Percentiles rank a stretch among this genome's conserved stretches.
Conservation (phyloP, 53 echinoderm and acorn worm species). For the Echinometra lucunter region DNA sequence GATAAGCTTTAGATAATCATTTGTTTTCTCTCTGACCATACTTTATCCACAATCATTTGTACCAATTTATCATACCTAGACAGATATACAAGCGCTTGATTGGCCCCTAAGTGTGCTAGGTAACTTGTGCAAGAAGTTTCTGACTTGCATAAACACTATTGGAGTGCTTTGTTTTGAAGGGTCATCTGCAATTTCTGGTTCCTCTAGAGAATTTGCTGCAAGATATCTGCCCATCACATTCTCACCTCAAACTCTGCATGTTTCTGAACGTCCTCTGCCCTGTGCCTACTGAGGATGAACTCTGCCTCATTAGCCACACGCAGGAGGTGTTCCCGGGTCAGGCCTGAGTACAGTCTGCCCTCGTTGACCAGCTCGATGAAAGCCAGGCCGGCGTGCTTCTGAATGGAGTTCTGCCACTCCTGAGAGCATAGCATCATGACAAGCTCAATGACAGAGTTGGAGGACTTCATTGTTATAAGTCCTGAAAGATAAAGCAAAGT, state of each 20-base stretch:
- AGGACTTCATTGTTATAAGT: conserved; percentile 98
- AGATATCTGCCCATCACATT: background rate
- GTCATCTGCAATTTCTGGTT: background rate
- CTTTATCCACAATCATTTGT: too few species aligned
- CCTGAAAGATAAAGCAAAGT: conserved; percentile 65
- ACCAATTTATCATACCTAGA: too few species aligned
- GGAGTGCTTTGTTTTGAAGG: background rate
- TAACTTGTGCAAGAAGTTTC: too few species aligned
- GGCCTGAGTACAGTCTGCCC: conserved; percentile 97
- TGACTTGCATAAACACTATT: too few species aligned
- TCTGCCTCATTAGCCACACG: conserved; percentile 98
- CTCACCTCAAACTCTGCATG: conserved; percentile 99
- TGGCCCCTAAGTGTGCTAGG: too few species aligned
- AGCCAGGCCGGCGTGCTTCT: conserved; percentile 98
- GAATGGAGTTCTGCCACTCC: conserved; percentile 99
- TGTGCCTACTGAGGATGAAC: conserved; percentile 95
- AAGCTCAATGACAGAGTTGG: conserved; percentile 98
- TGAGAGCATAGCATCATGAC: conserved; percentile 99
- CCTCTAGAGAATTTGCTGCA: background rate
- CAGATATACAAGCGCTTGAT: too few species aligned
- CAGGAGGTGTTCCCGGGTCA: conserved; percentile 93
- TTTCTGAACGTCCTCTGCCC: conserved; percentile 97
- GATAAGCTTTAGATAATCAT: too few species aligned
- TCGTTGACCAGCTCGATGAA: conserved; percentile 99
- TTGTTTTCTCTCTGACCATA: too few species aligned